These are phyloP conservation scores for Toxostoma redivivum DNA, from an alignment of 2,113 vertebrate species.

Conservation along the genomic window DNA sequence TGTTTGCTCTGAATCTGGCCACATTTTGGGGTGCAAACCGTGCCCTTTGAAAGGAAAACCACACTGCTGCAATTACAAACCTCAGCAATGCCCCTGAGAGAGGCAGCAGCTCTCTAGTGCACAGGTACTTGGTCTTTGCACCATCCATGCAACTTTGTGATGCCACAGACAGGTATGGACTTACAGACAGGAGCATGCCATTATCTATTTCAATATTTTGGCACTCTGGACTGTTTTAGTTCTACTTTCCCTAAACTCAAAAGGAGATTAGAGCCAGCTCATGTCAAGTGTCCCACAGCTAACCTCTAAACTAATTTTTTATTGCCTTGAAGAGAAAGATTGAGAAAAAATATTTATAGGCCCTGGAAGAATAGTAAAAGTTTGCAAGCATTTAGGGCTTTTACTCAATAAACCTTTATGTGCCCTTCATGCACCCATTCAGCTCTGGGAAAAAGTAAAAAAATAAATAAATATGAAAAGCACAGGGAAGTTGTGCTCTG, in stretches of 20 bases:
- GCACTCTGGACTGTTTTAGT: neutral
- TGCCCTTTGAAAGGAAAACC: neutral
- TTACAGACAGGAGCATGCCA: neutral
- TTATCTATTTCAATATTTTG: neutral
- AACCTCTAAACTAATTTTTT: slow-evolving; percentile 68
- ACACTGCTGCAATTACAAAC: neutral
- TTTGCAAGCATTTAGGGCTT: slow-evolving; percentile 70
- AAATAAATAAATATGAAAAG: slow-evolving; percentile 33
- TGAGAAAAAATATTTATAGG: slow-evolving; percentile 68
- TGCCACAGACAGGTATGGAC: neutral
- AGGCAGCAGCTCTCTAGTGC: neutral
- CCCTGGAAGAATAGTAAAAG: slow-evolving; percentile 67
- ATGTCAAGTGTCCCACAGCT: slow-evolving; percentile 43
- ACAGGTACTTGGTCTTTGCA: neutral
- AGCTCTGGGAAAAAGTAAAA: slow-evolving; percentile 34
- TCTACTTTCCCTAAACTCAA: slow-evolving; percentile 21
- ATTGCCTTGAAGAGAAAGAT: slow-evolving; percentile 64
- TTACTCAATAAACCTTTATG: slow-evolving; percentile 72
- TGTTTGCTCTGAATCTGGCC: neutral
- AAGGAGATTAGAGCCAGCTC: slow-evolving; percentile 12
- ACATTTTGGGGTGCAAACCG: neutral
- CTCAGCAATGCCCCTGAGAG: neutral
- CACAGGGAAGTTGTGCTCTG: neutral
- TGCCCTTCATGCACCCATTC: slow-evolving; percentile 56
- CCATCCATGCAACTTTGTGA: neutral